Evolutionary conservation across 2,888 invertebrate species (phyloP).

Genomic region (Pammene fasciana): DNA sequence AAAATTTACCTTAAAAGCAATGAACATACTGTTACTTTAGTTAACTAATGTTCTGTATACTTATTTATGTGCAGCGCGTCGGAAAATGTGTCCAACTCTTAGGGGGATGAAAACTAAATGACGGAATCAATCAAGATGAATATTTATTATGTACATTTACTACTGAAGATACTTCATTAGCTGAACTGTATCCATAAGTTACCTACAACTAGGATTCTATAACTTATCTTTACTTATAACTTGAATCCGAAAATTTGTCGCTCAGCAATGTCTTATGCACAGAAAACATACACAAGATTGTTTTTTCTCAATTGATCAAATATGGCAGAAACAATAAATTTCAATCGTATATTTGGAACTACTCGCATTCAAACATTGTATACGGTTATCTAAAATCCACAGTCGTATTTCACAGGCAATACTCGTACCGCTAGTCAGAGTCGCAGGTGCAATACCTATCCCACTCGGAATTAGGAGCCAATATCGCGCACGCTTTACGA

Average conservation of each 20-base stretch:
- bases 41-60: background rate
- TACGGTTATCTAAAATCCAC: conserved; percentile 53
- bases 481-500: conserved; percentile 67
- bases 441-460: conserved; percentile 71
- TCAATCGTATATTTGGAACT: conserved; percentile 39
- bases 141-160: background rate
- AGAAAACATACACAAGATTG: background rate
- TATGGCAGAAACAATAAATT: conserved; percentile 34
- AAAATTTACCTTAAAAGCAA: conserved; percentile 55
- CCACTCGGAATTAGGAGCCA: conserved; percentile 73
- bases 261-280: no score
- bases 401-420: conserved; percentile 66
- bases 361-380: conserved; percentile 46
- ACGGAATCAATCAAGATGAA: background rate
- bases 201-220: no score
- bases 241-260: no score
- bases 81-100: background rate
- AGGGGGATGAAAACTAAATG: background rate
- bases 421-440: conserved; percentile 43
- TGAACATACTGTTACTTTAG: conserved; percentile 45
- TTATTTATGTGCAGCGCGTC: background rate
- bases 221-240: no score
- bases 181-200: no score
- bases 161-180: background rate
- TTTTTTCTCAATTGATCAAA: background rate